These are phyloP conservation scores for Actias luna DNA, from an alignment of 2,888 invertebrate genomes.

Conservation along the genomic window DNA sequence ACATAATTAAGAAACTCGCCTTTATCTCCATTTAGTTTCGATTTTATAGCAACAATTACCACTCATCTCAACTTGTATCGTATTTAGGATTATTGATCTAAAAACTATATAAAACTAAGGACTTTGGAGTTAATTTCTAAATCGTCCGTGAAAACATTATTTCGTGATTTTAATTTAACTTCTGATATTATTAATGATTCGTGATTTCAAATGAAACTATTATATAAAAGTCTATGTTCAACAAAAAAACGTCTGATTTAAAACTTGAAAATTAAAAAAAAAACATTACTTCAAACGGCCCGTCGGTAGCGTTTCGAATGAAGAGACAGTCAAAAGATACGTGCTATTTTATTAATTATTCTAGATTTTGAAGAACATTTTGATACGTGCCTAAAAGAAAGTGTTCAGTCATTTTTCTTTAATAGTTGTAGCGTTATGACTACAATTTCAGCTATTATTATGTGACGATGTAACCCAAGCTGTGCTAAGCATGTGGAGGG, in stretches of 20 bases:
- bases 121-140: neutral
- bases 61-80: conserved; percentile 3
- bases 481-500: too few species aligned
- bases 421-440: too few species aligned
- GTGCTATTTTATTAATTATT: neutral
- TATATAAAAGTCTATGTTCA: neutral
- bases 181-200: neutral
- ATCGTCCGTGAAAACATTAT: conserved; percentile 2
- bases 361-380: too few species aligned
- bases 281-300: too few species aligned
- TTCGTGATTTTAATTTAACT: conserved; percentile 1
- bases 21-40: conserved; percentile 12
- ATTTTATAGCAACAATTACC: conserved; percentile 12
- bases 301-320: neutral
- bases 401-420: too few species aligned
- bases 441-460: too few species aligned
- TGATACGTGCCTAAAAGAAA: too few species aligned
- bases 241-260: neutral
- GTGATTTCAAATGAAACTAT: neutral
- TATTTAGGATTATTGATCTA: neutral
- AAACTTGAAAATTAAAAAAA: neutral
- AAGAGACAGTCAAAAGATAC: neutral
- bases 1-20: conserved; percentile 12
- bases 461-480: too few species aligned
- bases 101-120: neutral